A percentile compares a stretch with the other conserved stretches of the same genome.
These are phyloP conservation scores for Dermolepida albohirtum DNA, from an alignment of 2,888 invertebrate genomes.

Conservation along the genomic window DNA sequence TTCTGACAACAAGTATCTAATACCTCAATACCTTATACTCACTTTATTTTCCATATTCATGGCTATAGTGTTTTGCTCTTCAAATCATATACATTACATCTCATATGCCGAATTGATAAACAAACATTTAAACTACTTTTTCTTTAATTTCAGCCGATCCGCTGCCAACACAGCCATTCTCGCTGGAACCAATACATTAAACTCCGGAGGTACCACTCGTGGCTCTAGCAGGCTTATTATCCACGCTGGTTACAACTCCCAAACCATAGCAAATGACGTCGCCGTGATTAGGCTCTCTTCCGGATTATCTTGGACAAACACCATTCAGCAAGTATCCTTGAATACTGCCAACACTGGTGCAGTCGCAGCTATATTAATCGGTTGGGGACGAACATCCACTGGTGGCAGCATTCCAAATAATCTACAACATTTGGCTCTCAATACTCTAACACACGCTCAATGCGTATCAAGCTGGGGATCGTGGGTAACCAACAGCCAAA, in stretches of 20 bases:
- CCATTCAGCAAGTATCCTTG: conserved; percentile 45
- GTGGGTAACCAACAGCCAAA: conserved; percentile 63
- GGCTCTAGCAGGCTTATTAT: conserved; percentile 60
- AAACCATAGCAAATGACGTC: conserved; percentile 49
- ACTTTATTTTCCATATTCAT: too few species aligned
- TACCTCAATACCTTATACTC: too few species aligned
- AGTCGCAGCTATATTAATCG: conserved; percentile 40
- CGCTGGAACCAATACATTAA: conserved; percentile 67
- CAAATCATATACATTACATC: too few species aligned
- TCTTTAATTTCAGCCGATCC: conserved; percentile 9
- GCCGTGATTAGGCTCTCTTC: conserved; percentile 45
- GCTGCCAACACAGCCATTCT: conserved; percentile 50
- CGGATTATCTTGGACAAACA: conserved; percentile 40
- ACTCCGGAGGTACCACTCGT: conserved; percentile 64
- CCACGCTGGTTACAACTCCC: conserved; percentile 64
- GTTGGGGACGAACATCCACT: conserved; percentile 62
- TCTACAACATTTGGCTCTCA: conserved; percentile 69
- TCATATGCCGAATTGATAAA: too few species aligned
- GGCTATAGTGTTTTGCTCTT: too few species aligned
- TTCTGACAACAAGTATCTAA: too few species aligned
- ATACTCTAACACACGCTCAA: conserved; percentile 65
- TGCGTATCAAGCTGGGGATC: conserved; percentile 64
- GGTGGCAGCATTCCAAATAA: conserved; percentile 69
- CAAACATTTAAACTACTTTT: too few species aligned
- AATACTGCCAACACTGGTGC: conserved; percentile 36